Conservation (phyloP, 2,888 invertebrate species). For the Aelia acuminata region DNA sequence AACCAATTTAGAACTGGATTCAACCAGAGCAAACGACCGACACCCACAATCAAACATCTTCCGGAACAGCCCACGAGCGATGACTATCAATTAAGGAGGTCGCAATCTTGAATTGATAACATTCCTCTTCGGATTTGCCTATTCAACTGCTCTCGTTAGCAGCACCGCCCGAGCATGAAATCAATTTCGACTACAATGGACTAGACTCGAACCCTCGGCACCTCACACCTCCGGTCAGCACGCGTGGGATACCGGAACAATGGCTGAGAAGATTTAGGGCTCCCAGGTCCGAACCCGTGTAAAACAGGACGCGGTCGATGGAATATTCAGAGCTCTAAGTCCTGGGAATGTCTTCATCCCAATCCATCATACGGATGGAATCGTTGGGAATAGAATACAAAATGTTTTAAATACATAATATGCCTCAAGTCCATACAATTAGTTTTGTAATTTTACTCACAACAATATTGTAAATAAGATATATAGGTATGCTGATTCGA, state of each 20-base stretch:
- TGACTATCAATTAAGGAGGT: conserved; percentile 9
- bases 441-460: too few species aligned
- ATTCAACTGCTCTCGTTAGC: conserved; percentile 3
- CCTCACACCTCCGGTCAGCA: conserved; percentile 35
- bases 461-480: too few species aligned
- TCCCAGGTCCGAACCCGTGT: neutral
- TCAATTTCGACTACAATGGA: conserved; percentile 46
- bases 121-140: neutral
- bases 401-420: too few species aligned
- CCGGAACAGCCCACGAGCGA: neutral
- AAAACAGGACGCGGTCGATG: neutral
- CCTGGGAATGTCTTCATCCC: neutral
- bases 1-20: neutral
- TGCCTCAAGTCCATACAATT: too few species aligned
- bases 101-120: conserved; percentile 26
- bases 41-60: neutral
- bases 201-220: neutral
- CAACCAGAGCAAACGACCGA: neutral
- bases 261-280: conserved; percentile 1
- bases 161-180: conserved; percentile 4
- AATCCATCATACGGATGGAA: neutral
- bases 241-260: neutral
- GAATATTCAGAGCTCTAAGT: neutral
- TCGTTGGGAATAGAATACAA: too few species aligned
- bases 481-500: too few species aligned